Evolutionary conservation across 1,140 invertebrate genomes (phyloP), one percentile per base, ranked within the genome.

Genomic region (Branchinecta lindahli): DNA sequence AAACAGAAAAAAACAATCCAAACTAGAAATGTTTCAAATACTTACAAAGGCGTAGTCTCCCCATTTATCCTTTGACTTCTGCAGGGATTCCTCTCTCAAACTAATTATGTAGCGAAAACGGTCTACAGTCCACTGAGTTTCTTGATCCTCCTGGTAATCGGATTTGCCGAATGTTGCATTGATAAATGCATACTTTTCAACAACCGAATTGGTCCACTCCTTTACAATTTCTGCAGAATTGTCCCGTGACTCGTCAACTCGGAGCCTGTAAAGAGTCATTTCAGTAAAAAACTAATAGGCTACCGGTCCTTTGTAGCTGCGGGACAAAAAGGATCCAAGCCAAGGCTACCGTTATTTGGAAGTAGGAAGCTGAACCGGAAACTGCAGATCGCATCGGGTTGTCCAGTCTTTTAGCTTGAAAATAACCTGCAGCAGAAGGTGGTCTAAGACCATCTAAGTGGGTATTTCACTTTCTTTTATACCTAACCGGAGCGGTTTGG

Each of bases 211-310:
- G 9, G 89, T 75, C 94, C 94, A 97, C 68, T 83, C 79, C 68
- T 86, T 80, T 45, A 96, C 75, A 72, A 96, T 83, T 70, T 85
- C 81, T 68, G 86, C 78, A 8, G 87, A 88, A 66, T 86, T 83
- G 78, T 96, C 94, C 69, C 84, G 79, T 81, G 93, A 95, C 73
- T 92, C 90, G 80, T 96, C 94, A 79, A 88, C 91, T 46, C 86
- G 80, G 74, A 96, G 87, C 89, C 92, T 94, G 75, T 2, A 81
- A 80, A 67, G 12, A 46, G 33, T 33, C 33, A 33, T 33, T 33
- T 33, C 33, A 33, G 33, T 33, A 5, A 33, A 33, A 33, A 33
- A 33, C n/a, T n/a, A n/a, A n/a, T n/a, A n/a, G n/a, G n/a, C n/a
- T n/a, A n/a, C n/a, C n/a, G 33, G 33, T 33, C 33, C 33, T 5